Conservation (phyloP, 2,113 vertebrate genomes). For the Gyps fulvus region DNA sequence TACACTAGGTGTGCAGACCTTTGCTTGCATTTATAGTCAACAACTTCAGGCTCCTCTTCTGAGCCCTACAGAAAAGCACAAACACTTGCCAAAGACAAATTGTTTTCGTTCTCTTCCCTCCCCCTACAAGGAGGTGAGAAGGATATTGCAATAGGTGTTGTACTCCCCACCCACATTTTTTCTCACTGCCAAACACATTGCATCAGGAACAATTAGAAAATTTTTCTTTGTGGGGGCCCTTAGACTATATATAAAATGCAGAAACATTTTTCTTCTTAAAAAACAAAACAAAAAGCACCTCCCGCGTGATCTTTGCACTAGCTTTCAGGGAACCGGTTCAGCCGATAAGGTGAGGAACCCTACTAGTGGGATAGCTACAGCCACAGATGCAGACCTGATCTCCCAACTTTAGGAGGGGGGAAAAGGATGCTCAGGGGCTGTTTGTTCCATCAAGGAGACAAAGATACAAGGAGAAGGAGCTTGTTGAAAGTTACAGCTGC, state of each 20-base stretch:
- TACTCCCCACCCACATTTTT: constrained; percentile 42
- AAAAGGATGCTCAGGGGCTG: not conserved
- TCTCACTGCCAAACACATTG: constrained; percentile 29
- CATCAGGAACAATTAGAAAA: constrained; percentile 28
- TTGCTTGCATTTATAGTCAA: not conserved
- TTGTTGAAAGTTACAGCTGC: not conserved
- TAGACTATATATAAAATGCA: not conserved
- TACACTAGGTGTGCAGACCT: not conserved
- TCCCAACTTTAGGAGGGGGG: not conserved
- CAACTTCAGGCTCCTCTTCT: not conserved
- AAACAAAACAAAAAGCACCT: not conserved
- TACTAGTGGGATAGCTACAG: not conserved
- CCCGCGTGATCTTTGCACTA: not conserved
- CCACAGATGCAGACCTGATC: not conserved
- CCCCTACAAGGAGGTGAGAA: not conserved
- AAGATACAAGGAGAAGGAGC: not conserved
- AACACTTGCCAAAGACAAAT: constrained; percentile 20
- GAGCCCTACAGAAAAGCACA: not conserved
- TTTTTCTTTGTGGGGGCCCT: constrained; percentile 1
- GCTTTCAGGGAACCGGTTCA: not conserved
- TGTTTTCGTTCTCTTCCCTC: not conserved
- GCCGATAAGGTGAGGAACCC: not conserved
- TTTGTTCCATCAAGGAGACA: not conserved
- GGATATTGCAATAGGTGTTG: constrained; percentile 28
- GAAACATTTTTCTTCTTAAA: not conserved